Percentiles rank a stretch among this genome's conserved stretches.
phyloP scores from a whole-genome alignment of 2,797 vertebrate species.

The Anniella stebbinsi region DNA sequence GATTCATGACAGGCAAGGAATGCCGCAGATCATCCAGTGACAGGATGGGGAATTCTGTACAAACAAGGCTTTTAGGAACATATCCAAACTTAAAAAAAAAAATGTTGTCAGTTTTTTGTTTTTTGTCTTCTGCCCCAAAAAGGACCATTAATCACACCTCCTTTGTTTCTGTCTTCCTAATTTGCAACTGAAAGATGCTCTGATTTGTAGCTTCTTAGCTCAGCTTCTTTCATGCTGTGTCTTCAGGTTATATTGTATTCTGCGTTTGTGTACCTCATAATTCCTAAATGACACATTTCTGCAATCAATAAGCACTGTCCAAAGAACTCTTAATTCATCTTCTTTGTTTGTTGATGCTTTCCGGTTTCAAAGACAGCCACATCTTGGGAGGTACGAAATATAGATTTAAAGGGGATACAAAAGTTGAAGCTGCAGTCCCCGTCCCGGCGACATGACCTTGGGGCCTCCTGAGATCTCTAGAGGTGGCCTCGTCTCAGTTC shows the following conservation, averaged over 20 bases:
- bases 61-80: slow-evolving; percentile 67
- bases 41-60: not conserved
- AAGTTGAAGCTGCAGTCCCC: not conserved
- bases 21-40: slow-evolving; percentile 10
- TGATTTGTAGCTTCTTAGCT: slow-evolving; percentile 53
- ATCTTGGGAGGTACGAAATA: not conserved
- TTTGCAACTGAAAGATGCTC: slow-evolving; percentile 41
- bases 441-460: not conserved
- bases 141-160: slow-evolving; percentile 51
- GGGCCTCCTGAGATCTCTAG: not conserved
- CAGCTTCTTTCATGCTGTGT: not conserved
- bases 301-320: slow-evolving; percentile 44
- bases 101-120: no score
- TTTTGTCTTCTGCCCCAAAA: not conserved
- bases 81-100: slow-evolving; percentile 52
- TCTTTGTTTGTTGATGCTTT: not conserved
- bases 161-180: not conserved
- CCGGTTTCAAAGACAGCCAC: slow-evolving; percentile 26
- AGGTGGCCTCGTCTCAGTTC: not conserved
- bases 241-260: slow-evolving; percentile 37
- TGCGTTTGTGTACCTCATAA: slow-evolving; percentile 43
- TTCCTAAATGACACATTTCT: slow-evolving; percentile 41
- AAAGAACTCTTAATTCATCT: not conserved
- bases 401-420: not conserved
- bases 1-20: slow-evolving; percentile 43